These are phyloP conservation scores for Anticlea derivata DNA, from an alignment of 2,888 invertebrate genomes.

Conservation along the genomic window DNA sequence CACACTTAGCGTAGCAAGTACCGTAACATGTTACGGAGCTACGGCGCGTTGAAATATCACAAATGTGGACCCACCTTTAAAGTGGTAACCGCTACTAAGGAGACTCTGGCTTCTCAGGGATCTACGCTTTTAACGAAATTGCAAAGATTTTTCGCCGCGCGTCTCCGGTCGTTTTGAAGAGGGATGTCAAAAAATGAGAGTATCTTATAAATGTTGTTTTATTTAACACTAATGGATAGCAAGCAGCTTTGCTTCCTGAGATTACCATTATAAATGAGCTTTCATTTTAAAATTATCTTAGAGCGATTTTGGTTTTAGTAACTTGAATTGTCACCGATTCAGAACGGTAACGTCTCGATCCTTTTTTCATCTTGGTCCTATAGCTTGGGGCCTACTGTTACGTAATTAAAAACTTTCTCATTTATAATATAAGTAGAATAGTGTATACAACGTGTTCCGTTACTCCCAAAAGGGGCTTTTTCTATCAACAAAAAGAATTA, in stretches of 20 bases:
- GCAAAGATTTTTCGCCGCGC: conserved; percentile 40
- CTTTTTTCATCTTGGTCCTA: too few species aligned
- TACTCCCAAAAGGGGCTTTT: too few species aligned
- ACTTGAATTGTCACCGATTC: background rate
- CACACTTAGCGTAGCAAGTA: too few species aligned
- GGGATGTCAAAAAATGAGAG: conserved; percentile 41
- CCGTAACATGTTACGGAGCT: too few species aligned
- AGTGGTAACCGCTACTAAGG: background rate
- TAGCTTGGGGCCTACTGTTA: too few species aligned
- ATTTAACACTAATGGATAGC: conserved; percentile 41
- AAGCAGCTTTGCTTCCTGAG: conserved; percentile 31
- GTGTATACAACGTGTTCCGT: too few species aligned
- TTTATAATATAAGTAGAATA: too few species aligned
- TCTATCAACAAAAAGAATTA: too few species aligned
- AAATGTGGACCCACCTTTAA: too few species aligned
- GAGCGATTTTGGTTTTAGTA: background rate
- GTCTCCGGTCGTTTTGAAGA: conserved; percentile 32
- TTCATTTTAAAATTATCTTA: conserved; percentile 26
- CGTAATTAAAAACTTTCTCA: too few species aligned
- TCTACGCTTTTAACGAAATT: conserved; percentile 38
- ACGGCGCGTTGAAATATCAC: too few species aligned
- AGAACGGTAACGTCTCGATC: too few species aligned
- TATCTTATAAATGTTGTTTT: conserved; percentile 43
- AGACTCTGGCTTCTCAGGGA: conserved; percentile 19
- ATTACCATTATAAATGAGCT: conserved; percentile 30